phyloP scores from a whole-genome alignment of 1,140 invertebrate species.

The Philaenus spumarius region DNA sequence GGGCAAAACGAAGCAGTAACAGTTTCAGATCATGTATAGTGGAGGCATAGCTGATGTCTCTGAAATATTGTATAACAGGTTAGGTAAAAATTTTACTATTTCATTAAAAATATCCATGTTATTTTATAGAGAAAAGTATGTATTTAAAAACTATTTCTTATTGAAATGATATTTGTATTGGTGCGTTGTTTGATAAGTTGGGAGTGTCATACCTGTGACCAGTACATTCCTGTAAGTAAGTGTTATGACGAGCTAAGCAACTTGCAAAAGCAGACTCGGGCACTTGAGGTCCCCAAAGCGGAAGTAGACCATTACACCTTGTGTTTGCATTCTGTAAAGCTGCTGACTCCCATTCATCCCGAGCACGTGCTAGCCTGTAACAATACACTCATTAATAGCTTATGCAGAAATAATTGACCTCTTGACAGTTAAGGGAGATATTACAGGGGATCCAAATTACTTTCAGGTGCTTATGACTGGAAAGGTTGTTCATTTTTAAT shows the following conservation, averaged over 20 bases:
- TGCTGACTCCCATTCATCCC: constrained; percentile 97
- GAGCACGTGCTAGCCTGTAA: constrained; percentile 53
- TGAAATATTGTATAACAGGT: constrained; percentile 28
- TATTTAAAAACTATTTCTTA: too few species aligned
- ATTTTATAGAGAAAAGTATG: too few species aligned
- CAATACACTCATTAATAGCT: too few species aligned
- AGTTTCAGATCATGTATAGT: constrained; percentile 93
- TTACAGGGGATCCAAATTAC: too few species aligned
- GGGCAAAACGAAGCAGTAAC: constrained; percentile 80
- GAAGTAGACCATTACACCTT: constrained; percentile 91
- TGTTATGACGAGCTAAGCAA: constrained; percentile 84
- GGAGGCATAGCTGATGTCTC: constrained; percentile 81
- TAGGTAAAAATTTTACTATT: too few species aligned
- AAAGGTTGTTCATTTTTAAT: too few species aligned
- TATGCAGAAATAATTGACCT: too few species aligned
- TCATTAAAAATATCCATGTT: too few species aligned
- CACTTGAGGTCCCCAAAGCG: constrained; percentile 93
- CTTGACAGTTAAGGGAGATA: too few species aligned
- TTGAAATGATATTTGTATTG: too few species aligned
- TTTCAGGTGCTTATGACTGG: too few species aligned
- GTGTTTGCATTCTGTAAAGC: constrained; percentile 97
- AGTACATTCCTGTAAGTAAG: constrained; percentile 78
- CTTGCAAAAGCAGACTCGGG: constrained; percentile 91
- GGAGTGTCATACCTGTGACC: constrained; percentile 50
- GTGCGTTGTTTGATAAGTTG: too few species aligned